phyloP scores from a whole-genome alignment of 2,888 invertebrate genomes.

The Eledona agricola region DNA sequence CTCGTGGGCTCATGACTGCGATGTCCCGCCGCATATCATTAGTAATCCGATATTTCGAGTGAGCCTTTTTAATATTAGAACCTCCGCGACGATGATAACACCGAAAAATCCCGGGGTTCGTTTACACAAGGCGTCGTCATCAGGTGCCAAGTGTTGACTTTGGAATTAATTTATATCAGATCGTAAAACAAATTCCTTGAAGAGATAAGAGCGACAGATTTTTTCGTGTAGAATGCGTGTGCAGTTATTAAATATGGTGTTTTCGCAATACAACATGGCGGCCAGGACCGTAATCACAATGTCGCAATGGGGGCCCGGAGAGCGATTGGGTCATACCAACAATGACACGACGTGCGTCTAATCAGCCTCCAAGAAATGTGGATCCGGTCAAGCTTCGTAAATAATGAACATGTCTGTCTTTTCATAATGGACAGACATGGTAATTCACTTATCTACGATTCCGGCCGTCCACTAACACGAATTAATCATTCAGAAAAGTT shows the following conservation, averaged over 20 bases:
- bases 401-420: conserved; percentile 23
- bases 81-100: not conserved
- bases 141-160: conserved; percentile 20
- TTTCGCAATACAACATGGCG: conserved; percentile 31
- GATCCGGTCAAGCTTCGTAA: conserved; percentile 27
- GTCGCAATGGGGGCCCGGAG: conserved; percentile 24
- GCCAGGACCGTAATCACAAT: conserved; percentile 24
- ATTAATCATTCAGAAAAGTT: conserved; percentile 22
- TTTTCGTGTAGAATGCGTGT: conserved; percentile 9
- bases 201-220: conserved; percentile 22
- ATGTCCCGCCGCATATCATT: conserved; percentile 22
- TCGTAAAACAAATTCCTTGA: conserved; percentile 30
- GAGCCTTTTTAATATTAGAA: conserved; percentile 11
- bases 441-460: conserved; percentile 34
- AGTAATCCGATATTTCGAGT: conserved; percentile 21
- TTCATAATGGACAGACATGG: conserved; percentile 29
- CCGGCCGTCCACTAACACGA: conserved; percentile 18
- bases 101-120: conserved; percentile 1
- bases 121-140: conserved; percentile 2
- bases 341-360: conserved; percentile 18
- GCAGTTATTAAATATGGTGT: conserved; percentile 16
- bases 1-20: conserved; percentile 10
- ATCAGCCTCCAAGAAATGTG: conserved; percentile 13
- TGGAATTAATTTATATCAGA: conserved; percentile 31
- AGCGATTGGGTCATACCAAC: conserved; percentile 19